A percentile compares a stretch with the other conserved stretches of the same genome.
Evolutionary conservation across 2,113 vertebrate species (phyloP).

Genomic region (Hemiprocne comata): DNA sequence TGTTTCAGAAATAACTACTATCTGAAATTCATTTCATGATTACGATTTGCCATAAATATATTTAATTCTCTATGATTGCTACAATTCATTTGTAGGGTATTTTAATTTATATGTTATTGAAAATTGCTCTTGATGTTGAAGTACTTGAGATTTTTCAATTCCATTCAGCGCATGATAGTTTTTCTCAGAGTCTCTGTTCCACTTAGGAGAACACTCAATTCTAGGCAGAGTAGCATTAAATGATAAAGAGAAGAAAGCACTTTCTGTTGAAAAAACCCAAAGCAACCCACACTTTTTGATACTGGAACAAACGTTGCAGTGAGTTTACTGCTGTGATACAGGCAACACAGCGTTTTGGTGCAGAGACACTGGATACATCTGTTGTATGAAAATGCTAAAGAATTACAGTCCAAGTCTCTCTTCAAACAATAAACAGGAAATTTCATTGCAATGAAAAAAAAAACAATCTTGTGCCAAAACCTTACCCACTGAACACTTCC

Average conservation of each 20-base stretch:
- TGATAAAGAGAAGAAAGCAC: not conserved
- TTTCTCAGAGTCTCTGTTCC: not conserved
- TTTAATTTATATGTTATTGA: constrained; percentile 1
- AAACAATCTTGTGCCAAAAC: accelerated
- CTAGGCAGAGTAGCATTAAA: not conserved
- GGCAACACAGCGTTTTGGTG: not conserved
- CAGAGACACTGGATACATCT: not conserved
- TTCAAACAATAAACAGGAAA: not conserved
- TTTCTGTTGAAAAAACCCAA: not conserved
- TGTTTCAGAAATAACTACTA: not conserved
- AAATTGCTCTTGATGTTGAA: not conserved
- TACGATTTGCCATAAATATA: not conserved
- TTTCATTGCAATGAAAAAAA: not conserved
- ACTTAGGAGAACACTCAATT: not conserved
- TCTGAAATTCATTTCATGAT: constrained; percentile 4
- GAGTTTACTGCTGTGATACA: not conserved
- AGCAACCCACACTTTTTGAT: not conserved
- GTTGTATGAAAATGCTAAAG: not conserved
- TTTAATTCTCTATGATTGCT: constrained; percentile 15
- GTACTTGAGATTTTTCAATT: not conserved
- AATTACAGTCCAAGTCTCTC: not conserved
- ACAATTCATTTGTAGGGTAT: not conserved
- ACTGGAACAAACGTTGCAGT: not conserved
- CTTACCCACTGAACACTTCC: not conserved
- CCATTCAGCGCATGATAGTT: not conserved